A percentile compares a stretch with the other conserved stretches of the same genome.
Conservation (phyloP, 92 coral and sea anemone species). For the Epizoanthus illoricatus region DNA sequence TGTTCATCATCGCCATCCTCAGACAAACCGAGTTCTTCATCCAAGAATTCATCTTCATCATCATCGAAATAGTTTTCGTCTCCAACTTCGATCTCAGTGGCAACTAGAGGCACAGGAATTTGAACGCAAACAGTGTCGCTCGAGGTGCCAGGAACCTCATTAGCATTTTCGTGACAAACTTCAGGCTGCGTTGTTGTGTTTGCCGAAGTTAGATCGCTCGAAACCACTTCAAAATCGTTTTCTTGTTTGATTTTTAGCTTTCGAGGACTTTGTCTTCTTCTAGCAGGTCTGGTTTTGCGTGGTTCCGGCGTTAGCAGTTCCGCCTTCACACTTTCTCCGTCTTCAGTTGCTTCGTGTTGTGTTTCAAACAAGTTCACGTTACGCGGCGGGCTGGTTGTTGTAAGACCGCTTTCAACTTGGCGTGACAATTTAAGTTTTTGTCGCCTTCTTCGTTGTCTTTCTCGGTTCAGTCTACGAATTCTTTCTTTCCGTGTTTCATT, state of each 20-base stretch:
- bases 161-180: constrained; percentile 82
- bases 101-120: constrained; percentile 77
- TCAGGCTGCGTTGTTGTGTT: constrained; percentile 39
- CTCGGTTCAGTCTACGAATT: constrained; percentile 91
- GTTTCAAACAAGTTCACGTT: constrained; percentile 65
- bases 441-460: constrained; percentile 97
- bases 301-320: constrained; percentile 34
- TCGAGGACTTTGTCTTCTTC: constrained; percentile 43
- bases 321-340: constrained; percentile 66
- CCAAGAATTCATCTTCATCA: constrained; percentile 64
- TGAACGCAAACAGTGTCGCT: constrained; percentile 60
- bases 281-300: constrained; percentile 27
- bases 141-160: constrained; percentile 34
- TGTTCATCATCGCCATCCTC: constrained; percentile 58
- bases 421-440: constrained; percentile 97
- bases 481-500: constrained; percentile 79
- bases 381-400: constrained; percentile 69
- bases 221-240: constrained; percentile 25
- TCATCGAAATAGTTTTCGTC: constrained; percentile 78
- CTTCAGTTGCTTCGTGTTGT: constrained; percentile 55
- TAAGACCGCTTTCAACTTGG: constrained; percentile 85
- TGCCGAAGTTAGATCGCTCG: constrained; percentile 43
- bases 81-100: constrained; percentile 88
- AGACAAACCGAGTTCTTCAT: constrained; percentile 35
- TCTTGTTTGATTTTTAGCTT: constrained; percentile 40